Evolutionary conservation across 2,888 invertebrate genomes (phyloP).

Genomic region (Sarcophaga carnaria): DNA sequence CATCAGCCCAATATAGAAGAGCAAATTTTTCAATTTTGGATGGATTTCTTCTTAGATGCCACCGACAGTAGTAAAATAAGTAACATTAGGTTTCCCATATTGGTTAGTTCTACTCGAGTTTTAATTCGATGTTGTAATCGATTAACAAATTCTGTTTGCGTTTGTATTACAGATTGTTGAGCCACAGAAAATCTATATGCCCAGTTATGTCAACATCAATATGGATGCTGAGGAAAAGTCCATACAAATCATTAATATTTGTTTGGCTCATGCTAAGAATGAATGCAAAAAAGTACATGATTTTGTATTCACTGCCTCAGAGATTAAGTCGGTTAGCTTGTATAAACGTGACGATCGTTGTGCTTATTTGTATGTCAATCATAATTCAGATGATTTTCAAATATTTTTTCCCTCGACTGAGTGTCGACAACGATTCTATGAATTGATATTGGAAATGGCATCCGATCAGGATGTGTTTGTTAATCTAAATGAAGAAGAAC

Average conservation of each 20-base stretch:
- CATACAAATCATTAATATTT: conserved; percentile 93
- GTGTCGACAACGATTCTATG: conserved; percentile 92
- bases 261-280: conserved; percentile 89
- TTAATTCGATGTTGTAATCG: too few species aligned
- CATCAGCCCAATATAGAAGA: conserved; percentile 88
- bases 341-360: conserved; percentile 98
- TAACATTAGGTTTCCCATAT: conserved; percentile 91
- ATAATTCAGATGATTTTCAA: conserved; percentile 99
- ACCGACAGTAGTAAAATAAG: conserved; percentile 91
- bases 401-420: conserved; percentile 96
- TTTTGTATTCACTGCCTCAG: conserved; percentile 94
- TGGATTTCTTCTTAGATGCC: conserved; percentile 98
- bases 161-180: conserved; percentile 87
- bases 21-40: conserved; percentile 97
- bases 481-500: conserved; percentile 88
- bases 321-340: conserved; percentile 85
- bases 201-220: conserved; percentile 97
- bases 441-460: conserved; percentile 92
- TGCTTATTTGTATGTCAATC: conserved; percentile 97
- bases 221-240: conserved; percentile 96
- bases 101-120: conserved; percentile 74
- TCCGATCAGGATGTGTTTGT: conserved; percentile 91
- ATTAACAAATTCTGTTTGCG: conserved; percentile 6
- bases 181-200: conserved; percentile 95
- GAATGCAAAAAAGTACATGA: conserved; percentile 93